A percentile compares a stretch with the other conserved stretches of the same genome.
phyloP scores from a whole-genome alignment of 2,888 invertebrate genomes.

The Parnassius orleans region DNA sequence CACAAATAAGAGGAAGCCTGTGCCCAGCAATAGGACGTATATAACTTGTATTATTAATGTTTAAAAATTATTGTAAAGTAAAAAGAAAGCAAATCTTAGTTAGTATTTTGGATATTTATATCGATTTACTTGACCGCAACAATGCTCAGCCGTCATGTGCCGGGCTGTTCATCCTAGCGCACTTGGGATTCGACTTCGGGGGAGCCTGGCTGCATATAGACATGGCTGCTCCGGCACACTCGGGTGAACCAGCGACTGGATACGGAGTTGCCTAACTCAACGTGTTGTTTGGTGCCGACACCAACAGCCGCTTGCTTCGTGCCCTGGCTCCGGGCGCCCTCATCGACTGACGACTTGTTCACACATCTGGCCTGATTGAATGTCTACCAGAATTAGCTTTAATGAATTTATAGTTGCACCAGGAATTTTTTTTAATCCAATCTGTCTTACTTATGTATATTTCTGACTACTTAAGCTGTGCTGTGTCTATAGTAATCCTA shows the following conservation, averaged over 20 bases:
- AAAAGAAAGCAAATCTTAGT: no score
- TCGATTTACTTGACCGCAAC: conserved; percentile 80
- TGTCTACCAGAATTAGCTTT: not conserved
- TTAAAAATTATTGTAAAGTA: no score
- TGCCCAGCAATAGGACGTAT: no score
- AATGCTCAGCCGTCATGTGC: conserved; percentile 95
- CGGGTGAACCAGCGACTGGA: conserved; percentile 91
- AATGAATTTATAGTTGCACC: not conserved
- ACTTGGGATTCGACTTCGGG: conserved; percentile 92
- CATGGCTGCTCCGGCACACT: conserved; percentile 92
- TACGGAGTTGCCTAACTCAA: conserved; percentile 91
- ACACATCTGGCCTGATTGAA: not conserved
- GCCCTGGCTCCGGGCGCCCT: conserved; percentile 47
- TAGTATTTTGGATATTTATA: no score
- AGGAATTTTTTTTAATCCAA: not conserved
- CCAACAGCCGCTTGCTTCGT: conserved; percentile 63
- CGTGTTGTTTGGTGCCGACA: conserved; percentile 89
- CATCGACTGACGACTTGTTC: conserved; percentile 9
- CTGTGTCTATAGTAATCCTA: no score
- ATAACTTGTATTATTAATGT: no score
- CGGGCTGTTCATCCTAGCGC: conserved; percentile 91
- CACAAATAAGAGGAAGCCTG: no score
- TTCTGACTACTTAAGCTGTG: no score
- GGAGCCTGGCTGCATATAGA: conserved; percentile 95
- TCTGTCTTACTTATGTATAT: no score